Conservation (phyloP, 1,140 invertebrate species). For the Rhyzopertha dominica region DNA sequence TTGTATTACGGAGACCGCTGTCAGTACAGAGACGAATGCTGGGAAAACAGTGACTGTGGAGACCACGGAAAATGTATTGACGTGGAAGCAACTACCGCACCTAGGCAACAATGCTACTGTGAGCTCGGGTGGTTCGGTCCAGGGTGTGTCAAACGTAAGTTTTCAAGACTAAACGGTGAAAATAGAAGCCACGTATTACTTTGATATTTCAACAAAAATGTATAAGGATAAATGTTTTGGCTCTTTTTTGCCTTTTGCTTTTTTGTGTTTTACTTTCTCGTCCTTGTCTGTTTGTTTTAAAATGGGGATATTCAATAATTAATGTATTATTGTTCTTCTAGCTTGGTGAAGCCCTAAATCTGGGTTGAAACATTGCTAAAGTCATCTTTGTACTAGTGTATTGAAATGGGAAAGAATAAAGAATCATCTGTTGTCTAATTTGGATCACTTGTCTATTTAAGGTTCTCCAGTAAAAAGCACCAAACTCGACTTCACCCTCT, state of each 20-base stretch:
- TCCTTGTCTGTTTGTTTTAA: too few relatives aligned
- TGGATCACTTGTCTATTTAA: too few relatives aligned
- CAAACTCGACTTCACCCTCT: conserved; percentile 60
- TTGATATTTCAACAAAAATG: conserved; percentile 6
- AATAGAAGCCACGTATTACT: not conserved
- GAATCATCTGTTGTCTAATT: too few relatives aligned
- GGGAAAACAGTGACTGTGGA: conserved; percentile 76
- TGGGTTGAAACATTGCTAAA: too few relatives aligned
- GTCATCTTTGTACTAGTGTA: too few relatives aligned
- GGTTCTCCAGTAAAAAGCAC: conserved; percentile 61
- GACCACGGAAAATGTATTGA: conserved; percentile 79
- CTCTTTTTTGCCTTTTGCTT: not conserved
- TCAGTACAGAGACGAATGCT: conserved; percentile 81
- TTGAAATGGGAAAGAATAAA: too few relatives aligned
- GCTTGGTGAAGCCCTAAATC: too few relatives aligned
- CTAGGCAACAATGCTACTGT: conserved; percentile 84
- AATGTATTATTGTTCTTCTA: too few relatives aligned
- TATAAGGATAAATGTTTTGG: conserved; percentile 14
- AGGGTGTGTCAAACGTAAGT: conserved; percentile 71
- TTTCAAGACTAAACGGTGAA: conserved; percentile 2
- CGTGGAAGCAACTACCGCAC: conserved; percentile 69
- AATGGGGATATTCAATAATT: too few relatives aligned
- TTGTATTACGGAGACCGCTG: conserved; percentile 75
- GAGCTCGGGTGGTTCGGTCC: conserved; percentile 79
- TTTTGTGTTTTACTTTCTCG: too few relatives aligned